phyloP scores from a whole-genome alignment of 2,113 vertebrate genomes.

The Stomatorhinus ivindoensis region DNA sequence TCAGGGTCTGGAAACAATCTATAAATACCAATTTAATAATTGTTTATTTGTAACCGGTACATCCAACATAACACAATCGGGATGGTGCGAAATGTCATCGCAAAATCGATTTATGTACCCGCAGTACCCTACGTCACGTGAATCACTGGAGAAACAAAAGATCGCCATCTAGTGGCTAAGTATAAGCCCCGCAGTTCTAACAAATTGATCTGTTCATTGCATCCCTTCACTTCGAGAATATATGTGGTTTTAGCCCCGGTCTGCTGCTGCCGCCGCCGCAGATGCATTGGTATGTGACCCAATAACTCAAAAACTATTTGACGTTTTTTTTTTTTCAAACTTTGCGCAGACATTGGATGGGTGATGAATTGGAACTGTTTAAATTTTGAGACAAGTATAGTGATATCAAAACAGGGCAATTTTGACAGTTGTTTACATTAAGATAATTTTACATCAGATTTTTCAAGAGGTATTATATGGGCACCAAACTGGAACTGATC shows the following conservation, averaged over 20 bases:
- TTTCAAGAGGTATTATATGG: background rate
- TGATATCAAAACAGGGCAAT: background rate
- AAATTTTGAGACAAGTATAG: background rate
- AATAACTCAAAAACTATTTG: background rate
- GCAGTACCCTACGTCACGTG: background rate
- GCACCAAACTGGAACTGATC: background rate
- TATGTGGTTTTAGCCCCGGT: background rate
- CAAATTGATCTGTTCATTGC: background rate
- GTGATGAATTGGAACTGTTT: background rate
- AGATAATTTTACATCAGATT: background rate
- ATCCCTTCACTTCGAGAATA: background rate
- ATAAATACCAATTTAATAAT: background rate
- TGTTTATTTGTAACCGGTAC: background rate
- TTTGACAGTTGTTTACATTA: background rate
- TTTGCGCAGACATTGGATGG: background rate
- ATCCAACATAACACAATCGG: background rate
- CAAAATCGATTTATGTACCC: background rate
- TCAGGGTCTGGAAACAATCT: background rate
- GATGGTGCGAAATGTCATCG: background rate
- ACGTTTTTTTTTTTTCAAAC: background rate
- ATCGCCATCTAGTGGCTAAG: constrained; percentile 4
- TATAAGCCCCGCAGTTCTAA: background rate
- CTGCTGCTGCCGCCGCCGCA: background rate
- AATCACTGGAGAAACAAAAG: background rate
- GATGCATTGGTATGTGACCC: background rate